Percentiles rank a stretch among this genome's conserved stretches.
These are phyloP conservation scores for Heliconius aoede DNA, from an alignment of 2,888 invertebrate species.

Conservation along the genomic window DNA sequence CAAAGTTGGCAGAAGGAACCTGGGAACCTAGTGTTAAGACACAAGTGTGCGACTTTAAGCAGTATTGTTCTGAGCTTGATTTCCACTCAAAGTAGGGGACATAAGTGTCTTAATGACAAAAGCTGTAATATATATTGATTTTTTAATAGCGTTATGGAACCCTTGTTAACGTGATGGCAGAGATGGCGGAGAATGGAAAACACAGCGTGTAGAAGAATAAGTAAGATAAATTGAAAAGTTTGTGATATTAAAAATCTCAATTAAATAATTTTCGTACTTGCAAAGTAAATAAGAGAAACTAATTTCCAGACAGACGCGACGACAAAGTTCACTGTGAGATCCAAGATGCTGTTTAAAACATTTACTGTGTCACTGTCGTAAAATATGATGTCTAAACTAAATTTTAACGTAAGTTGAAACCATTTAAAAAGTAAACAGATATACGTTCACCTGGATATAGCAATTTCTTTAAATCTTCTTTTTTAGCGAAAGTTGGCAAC, in stretches of 20 bases:
- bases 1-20: too few species aligned
- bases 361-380: slow-evolving; percentile 9
- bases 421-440: slow-evolving; percentile 30
- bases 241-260: neutral
- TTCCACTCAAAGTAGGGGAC: too few species aligned
- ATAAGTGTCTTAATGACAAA: too few species aligned
- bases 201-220: too few species aligned
- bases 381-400: slow-evolving; percentile 19
- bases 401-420: slow-evolving; percentile 22
- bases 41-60: too few species aligned
- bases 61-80: too few species aligned
- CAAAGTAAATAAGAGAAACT: neutral
- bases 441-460: slow-evolving; percentile 23
- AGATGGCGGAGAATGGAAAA: too few species aligned
- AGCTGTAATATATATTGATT: too few species aligned
- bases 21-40: too few species aligned
- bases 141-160: too few species aligned
- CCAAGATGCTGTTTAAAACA: neutral
- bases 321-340: neutral
- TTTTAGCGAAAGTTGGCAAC: too few species aligned
- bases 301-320: neutral
- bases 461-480: neutral
- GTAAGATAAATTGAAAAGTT: neutral
- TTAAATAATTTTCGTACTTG: neutral
- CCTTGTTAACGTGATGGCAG: too few species aligned